Conservation (phyloP, 1,140 invertebrate genomes). For the Drosophila elegans region DNA sequence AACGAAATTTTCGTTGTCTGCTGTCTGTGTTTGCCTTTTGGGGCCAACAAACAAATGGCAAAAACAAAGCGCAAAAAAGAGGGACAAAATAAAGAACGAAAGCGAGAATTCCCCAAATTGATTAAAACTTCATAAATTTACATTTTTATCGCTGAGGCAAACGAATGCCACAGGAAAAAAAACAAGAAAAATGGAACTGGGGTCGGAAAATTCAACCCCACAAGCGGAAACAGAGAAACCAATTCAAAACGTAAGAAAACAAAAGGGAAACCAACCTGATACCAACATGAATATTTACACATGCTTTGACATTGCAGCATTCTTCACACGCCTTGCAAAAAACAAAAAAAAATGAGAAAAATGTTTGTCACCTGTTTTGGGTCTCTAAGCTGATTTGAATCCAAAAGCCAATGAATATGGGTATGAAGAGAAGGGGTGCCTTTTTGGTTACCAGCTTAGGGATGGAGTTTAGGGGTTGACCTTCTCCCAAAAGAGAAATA, state of each 20-base stretch:
- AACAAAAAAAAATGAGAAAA: not conserved
- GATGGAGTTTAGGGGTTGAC: constrained; percentile 11
- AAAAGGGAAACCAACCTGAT: constrained; percentile 39
- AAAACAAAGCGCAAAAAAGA: constrained; percentile 30
- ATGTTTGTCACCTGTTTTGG: constrained; percentile 64
- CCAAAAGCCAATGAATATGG: constrained; percentile 65
- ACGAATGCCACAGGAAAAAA: constrained; percentile 56
- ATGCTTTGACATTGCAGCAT: constrained; percentile 63
- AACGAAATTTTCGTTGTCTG: constrained; percentile 39
- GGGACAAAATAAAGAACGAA: constrained; percentile 33
- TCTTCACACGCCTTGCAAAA: constrained; percentile 29
- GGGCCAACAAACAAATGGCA: constrained; percentile 53
- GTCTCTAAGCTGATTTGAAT: constrained; percentile 56
- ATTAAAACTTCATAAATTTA: constrained; percentile 84
- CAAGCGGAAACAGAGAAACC: constrained; percentile 36
- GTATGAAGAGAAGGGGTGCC: constrained; percentile 7
- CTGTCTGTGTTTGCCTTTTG: constrained; percentile 58
- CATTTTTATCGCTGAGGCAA: constrained; percentile 77
- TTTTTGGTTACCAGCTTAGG: constrained; percentile 8
- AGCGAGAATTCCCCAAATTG: constrained; percentile 80
- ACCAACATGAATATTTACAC: constrained; percentile 73
- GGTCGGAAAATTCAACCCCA: constrained; percentile 39
- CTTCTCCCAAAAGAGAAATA: constrained; percentile 77
- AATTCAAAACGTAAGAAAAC: constrained; percentile 61
- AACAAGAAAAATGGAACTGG: constrained; percentile 26